Percentiles rank a stretch among this genome's conserved stretches.
Evolutionary conservation across 2,888 invertebrate genomes (phyloP).

Genomic region (Halictus quadricinctus): DNA sequence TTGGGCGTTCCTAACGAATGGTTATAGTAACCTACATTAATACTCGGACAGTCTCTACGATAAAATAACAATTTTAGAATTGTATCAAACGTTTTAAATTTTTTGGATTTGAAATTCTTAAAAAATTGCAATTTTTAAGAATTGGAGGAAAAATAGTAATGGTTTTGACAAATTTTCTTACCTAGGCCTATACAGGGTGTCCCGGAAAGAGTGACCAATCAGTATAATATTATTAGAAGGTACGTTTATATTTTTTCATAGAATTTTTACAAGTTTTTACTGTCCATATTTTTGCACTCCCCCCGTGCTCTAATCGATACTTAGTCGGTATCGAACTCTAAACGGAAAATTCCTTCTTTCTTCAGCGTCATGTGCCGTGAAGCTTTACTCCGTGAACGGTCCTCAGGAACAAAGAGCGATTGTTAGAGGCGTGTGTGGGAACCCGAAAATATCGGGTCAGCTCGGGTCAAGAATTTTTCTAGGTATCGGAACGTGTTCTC

Average conservation of each 20-base stretch:
- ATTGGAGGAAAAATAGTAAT: too few species aligned
- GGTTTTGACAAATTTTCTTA: too few species aligned
- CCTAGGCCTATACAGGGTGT: too few species aligned
- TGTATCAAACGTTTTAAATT: too few species aligned
- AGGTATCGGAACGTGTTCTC: background rate
- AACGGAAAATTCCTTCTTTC: background rate
- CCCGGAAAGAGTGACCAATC: too few species aligned
- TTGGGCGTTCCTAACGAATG: background rate
- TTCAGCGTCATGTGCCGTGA: too few species aligned
- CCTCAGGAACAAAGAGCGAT: background rate
- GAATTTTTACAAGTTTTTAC: background rate
- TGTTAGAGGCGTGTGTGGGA: background rate
- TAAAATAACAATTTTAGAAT: too few species aligned
- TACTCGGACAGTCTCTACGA: background rate
- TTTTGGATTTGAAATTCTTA: too few species aligned
- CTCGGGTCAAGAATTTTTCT: background rate
- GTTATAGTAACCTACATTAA: background rate
- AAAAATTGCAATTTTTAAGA: too few species aligned
- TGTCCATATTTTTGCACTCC: background rate
- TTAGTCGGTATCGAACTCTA: background rate
- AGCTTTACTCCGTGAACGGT: background rate
- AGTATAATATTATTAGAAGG: background rate
- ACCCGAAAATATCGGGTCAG: background rate
- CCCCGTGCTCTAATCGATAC: background rate
- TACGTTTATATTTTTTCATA: background rate